phyloP scores from a whole-genome alignment of 2,113 vertebrate genomes.

The Laticauda laticaudata region DNA sequence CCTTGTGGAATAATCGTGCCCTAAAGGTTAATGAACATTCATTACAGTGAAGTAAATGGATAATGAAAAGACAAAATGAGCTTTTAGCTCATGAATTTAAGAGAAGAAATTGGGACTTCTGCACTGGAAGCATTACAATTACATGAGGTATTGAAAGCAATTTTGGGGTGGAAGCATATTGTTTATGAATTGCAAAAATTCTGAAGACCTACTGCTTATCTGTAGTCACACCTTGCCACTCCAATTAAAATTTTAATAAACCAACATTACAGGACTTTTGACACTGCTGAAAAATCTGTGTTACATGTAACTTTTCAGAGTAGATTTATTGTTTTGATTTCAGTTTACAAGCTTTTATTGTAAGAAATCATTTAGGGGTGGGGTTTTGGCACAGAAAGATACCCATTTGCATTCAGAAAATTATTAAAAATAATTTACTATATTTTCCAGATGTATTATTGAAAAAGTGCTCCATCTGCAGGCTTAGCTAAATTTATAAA shows the following conservation, averaged over 20 bases:
- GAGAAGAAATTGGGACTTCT: background rate
- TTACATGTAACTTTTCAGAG: background rate
- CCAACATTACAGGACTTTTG: background rate
- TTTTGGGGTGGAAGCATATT: constrained; percentile 2
- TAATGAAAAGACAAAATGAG: background rate
- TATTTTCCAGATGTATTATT: background rate
- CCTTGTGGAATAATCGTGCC: background rate
- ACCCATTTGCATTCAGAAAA: background rate
- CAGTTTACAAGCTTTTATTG: background rate
- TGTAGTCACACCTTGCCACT: constrained; percentile 7
- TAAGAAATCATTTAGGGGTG: background rate
- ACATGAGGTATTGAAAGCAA: background rate
- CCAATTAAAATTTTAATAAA: constrained; percentile 15
- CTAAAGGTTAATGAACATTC: constrained; percentile 3
- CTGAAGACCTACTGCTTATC: constrained; percentile 2
- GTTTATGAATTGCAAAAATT: constrained; percentile 15
- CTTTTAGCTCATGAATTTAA: background rate
- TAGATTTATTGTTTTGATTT: constrained; percentile 1
- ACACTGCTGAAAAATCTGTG: constrained; percentile 9
- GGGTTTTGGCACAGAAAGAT: background rate
- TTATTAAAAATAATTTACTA: background rate
- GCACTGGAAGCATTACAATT: background rate
- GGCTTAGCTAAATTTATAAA: background rate
- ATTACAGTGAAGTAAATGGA: background rate
- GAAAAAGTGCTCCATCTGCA: background rate